Evolutionary conservation across 1,140 invertebrate genomes (phyloP).

Genomic region (Drosophila sturtevanti): DNA sequence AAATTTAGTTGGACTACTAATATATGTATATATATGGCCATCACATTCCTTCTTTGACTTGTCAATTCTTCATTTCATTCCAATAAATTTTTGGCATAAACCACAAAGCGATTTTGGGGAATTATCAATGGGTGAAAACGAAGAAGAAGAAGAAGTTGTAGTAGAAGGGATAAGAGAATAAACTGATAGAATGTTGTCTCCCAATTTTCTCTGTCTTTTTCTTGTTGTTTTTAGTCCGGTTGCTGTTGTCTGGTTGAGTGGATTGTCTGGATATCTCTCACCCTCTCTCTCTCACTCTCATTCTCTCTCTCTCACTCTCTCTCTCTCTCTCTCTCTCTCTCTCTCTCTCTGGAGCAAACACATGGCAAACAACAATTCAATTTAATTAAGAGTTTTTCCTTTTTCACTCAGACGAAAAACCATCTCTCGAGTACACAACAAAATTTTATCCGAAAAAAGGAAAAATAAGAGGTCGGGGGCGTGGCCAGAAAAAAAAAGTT

Average conservation of each 20-base stretch:
- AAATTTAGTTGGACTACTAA: too few species aligned
- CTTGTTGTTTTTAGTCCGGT: constrained; percentile 13
- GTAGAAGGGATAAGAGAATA: too few species aligned
- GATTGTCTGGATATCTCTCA: constrained; percentile 7
- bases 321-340: too few species aligned
- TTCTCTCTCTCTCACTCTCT: too few species aligned
- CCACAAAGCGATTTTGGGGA: constrained; percentile 4
- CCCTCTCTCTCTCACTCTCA: too few species aligned
- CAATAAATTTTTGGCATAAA: background rate
- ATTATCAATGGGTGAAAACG: constrained; percentile 5
- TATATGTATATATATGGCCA: background rate
- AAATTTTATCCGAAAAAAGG: constrained; percentile 10
- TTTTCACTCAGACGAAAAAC: constrained; percentile 13
- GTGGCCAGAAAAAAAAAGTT: background rate
- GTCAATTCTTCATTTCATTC: background rate
- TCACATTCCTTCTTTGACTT: background rate
- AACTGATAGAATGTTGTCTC: too few species aligned
- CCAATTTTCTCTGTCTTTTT: background rate
- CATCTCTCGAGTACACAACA: constrained; percentile 2
- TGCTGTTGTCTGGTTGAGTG: constrained; percentile 54
- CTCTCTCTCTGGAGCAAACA: constrained; percentile 66
- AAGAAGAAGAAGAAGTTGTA: too few species aligned
- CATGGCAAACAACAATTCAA: constrained; percentile 72
- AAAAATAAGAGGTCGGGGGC: constrained; percentile 5
- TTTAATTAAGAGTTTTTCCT: constrained; percentile 74